Evolutionary conservation across 2,888 invertebrate genomes (phyloP), one percentile per base, ranked within the genome.

Genomic region (Anoncus sp.): DNA sequence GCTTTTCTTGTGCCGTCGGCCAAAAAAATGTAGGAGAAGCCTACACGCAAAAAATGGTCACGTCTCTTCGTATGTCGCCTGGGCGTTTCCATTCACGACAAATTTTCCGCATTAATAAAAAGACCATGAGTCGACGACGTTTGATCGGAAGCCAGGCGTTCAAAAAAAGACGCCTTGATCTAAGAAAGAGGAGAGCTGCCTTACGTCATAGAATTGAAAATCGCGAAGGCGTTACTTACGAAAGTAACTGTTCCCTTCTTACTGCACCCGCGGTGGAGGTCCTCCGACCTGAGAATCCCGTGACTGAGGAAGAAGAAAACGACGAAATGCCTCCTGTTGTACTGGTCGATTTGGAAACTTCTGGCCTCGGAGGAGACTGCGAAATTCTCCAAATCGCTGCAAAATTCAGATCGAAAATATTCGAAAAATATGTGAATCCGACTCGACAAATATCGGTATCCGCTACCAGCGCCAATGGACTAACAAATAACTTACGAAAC

Each of bases 21-120:
- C 80, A 80, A 43, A 82, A 83, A 57, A 82, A 83, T 59, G 24
- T 75, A 6, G 83, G 82, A 3, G 80, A 66, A 49, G n/a, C 22
- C 12, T 83, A 82, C 40, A 70, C 62, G 0, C 38, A 75, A 53
- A 47, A 75, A 24, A 43, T 75, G 5, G 2, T 18, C 3, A 20
- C 65, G 55, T 16, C 14, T 10, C 18, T 75, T 10, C 24, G 31
- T 7, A 43, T 82, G 53, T 65, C 75, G 3, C 60, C 79, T 5
- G 78, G 76, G 16, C 55, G 71, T 51, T 24, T 16, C 22, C 69
- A 70, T 10, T 47, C 24, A 10, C 18, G 35, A 9, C 40, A 76
- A 20, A 51, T 76, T 51, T 12, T 45, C 3, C 14, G 12, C 22
- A 59, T 12, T 12, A 53, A 66, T 31, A 10, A 22, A 63, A 35